Evolutionary conservation across 2,888 invertebrate genomes (phyloP).

Genomic region (Deroplatys truncata): DNA sequence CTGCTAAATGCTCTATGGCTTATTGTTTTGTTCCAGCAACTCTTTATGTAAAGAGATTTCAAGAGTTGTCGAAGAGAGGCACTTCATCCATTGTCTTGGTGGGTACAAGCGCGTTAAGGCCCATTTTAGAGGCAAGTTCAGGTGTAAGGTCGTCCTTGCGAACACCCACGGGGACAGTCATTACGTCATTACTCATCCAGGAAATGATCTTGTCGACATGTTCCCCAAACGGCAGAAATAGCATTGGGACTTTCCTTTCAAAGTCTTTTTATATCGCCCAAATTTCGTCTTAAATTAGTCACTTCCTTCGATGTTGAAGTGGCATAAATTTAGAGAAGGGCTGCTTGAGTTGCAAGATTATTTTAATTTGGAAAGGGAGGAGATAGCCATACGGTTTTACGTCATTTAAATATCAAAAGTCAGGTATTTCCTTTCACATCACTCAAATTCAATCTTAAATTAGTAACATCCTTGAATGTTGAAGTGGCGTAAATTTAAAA

Average conservation of each 20-base stretch:
- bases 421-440: too few relatives aligned
- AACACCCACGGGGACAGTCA: not conserved
- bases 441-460: too few relatives aligned
- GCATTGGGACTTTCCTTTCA: not conserved
- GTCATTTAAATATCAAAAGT: too few relatives aligned
- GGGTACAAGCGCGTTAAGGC: not conserved
- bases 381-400: too few relatives aligned
- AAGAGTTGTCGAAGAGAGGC: not conserved
- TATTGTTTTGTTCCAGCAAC: not conserved
- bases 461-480: not conserved
- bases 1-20: not conserved
- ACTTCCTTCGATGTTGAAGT: not conserved
- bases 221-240: not conserved
- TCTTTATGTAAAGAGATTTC: not conserved
- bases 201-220: not conserved
- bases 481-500: not conserved
- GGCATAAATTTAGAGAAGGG: not conserved
- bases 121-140: not conserved
- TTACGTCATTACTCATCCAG: not conserved
- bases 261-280: not conserved
- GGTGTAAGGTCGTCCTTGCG: not conserved
- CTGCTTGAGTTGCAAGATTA: too few relatives aligned
- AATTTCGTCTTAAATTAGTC: not conserved
- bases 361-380: not conserved
- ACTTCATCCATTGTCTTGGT: not conserved